Evolutionary conservation across 92 coral and sea anemone species (phyloP).

Genomic region (Pocillopora meandrina): DNA sequence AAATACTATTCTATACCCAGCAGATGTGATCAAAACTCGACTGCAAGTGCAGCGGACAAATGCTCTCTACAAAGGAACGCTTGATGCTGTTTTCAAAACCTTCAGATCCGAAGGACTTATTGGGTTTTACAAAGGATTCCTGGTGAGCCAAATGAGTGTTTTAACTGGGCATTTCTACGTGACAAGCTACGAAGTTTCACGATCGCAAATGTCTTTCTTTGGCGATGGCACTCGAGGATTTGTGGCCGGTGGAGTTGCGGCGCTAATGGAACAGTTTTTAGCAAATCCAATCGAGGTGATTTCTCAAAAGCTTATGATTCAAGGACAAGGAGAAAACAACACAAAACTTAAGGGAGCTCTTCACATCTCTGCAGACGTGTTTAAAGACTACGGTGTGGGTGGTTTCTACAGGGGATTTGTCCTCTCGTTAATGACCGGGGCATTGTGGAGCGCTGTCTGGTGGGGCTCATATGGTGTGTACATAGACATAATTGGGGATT

Average conservation of each 20-base stretch:
- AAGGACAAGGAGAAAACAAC: conserved; percentile 59
- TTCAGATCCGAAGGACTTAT: conserved; percentile 75
- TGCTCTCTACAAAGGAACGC: conserved; percentile 73
- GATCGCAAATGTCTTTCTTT: conserved; percentile 67
- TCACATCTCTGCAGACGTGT: conserved; percentile 68
- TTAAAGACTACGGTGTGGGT: conserved; percentile 57
- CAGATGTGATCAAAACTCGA: conserved; percentile 86
- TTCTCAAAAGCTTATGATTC: conserved; percentile 62
- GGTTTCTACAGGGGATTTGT: conserved; percentile 92
- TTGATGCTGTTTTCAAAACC: conserved; percentile 81
- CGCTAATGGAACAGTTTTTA: conserved; percentile 80
- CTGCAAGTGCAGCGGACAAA: conserved; percentile 88
- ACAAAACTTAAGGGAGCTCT: conserved; percentile 70
- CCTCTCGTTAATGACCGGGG: conserved; percentile 78
- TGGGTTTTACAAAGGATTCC: conserved; percentile 85
- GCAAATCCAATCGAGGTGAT: conserved; percentile 60
- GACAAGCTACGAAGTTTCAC: conserved; percentile 85
- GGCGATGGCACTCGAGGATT: conserved; percentile 86
- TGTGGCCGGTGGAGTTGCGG: conserved; percentile 86
- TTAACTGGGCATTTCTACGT: conserved; percentile 82
- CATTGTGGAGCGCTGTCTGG: conserved; percentile 92
- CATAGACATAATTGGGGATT: conserved; percentile 61
- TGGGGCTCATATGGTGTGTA: conserved; percentile 88
- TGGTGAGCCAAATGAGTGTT: conserved; percentile 72
- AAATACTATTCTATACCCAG: conserved; percentile 73